phyloP scores from a whole-genome alignment of 2,113 vertebrate species.

The Laterallus jamaicensis region DNA sequence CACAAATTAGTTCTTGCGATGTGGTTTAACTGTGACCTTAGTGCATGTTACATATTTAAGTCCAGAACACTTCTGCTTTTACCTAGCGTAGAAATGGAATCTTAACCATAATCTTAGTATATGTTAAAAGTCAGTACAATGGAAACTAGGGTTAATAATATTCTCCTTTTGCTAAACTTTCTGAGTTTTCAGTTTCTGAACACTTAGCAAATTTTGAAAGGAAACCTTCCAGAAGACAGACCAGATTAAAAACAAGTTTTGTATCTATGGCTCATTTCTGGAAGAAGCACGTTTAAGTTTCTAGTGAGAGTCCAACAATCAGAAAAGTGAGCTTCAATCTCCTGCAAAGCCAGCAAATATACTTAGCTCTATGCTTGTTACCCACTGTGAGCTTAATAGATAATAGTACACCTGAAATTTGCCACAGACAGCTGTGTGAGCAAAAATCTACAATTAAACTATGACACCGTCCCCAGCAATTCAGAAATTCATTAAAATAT shows the following conservation, averaged over 20 bases:
- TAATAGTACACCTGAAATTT: neutral
- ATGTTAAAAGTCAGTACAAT: neutral
- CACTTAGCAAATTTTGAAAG: neutral
- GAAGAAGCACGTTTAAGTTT: neutral
- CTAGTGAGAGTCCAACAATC: neutral
- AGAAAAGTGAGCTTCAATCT: neutral
- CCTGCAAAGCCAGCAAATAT: neutral
- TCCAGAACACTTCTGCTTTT: neutral
- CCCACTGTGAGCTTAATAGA: neutral
- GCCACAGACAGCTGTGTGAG: conserved; percentile 20
- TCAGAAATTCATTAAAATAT: conserved; percentile 47
- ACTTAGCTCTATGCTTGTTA: neutral
- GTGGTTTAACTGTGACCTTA: neutral
- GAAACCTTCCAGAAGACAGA: neutral
- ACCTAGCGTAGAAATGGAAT: neutral
- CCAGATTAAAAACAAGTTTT: neutral
- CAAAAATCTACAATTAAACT: conserved; percentile 36
- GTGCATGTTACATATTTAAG: neutral
- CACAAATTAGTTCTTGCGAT: neutral
- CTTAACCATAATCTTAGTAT: neutral
- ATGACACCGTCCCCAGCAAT: conserved; percentile 27
- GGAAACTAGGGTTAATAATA: neutral
- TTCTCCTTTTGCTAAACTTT: neutral
- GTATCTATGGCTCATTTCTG: neutral
- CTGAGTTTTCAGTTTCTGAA: neutral